Evolutionary conservation across 2,888 invertebrate genomes (phyloP), one percentile per base, ranked within the genome.

Genomic region (Ethmia dodecea): DNA sequence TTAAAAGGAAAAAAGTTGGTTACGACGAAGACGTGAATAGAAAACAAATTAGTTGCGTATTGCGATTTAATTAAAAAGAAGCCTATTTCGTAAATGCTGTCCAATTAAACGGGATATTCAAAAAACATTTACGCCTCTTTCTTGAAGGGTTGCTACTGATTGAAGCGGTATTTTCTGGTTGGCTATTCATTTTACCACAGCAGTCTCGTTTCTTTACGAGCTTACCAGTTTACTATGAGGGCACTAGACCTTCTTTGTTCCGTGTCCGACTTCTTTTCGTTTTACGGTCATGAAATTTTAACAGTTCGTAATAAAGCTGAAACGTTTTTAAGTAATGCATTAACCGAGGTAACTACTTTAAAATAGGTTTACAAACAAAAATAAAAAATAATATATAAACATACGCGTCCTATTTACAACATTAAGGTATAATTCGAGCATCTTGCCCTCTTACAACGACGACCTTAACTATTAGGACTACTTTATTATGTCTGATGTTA

Each of bases 201-300:
- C n/a, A n/a, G 60, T 58, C 49, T 48, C 60, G 58, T 54, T 61
- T 65, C 61, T 77, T 77, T 79, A 78, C 65, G 76, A 76, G 65
- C 68, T 58, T 6, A 11, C 58, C 57, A 58, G 60, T 68, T 76
- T 69, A 70, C 66, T 59, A 56, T 60, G 52, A 75, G 69, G 63
- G 64, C 62, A 63, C 74, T 73, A 67, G 55, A 62, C 61, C 52
- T 57, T 52, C 60, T 67, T 73, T 76, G 62, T 75, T 62, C 58
- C 54, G 54, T 52, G 51, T 52, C 49, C 52, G 45, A 54, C 61
- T 63, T 57, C 55, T 61, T 52, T 61, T 56, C 59, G 52, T 64
- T 64, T 69, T 67, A 67, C 54, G 51, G 47, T 47, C 52, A 52
- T 59, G 52, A 61, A 59, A 65, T 55, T 67, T 66, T 65, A 64